Percentiles rank a stretch among this genome's conserved stretches.
Evolutionary conservation across 2,797 vertebrate species (phyloP).

Genomic region (Malacoraja senta): DNA sequence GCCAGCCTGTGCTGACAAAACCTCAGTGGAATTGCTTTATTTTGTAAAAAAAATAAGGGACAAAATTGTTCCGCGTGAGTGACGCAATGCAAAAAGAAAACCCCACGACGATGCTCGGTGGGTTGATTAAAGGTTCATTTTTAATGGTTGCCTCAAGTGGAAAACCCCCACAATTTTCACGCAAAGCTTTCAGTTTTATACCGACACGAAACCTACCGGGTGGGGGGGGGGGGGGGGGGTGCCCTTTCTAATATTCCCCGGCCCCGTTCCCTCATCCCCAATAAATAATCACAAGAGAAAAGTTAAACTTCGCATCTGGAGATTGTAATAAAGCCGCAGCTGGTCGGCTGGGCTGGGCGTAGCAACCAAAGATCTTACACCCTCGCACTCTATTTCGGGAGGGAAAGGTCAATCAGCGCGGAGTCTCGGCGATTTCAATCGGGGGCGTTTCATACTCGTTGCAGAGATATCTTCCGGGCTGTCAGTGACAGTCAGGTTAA

Average conservation of each 20-base stretch:
- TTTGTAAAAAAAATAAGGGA: not conserved
- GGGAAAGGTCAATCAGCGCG: conserved; percentile 14
- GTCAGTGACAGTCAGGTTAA: conserved; percentile 12
- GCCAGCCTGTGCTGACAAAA: not conserved
- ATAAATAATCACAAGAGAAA: not conserved
- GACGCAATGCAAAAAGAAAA: conserved; percentile 29
- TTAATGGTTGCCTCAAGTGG: conserved; percentile 8
- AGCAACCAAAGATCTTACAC: no score
- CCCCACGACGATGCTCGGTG: not conserved
- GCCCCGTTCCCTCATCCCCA: not conserved
- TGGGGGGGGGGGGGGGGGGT: not conserved
- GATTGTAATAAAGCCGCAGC: not conserved
- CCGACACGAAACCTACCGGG: not conserved
- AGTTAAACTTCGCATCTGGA: not conserved
- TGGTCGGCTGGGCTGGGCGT: not conserved
- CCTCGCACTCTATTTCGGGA: not conserved
- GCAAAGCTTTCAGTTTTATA: not conserved
- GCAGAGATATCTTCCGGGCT: not conserved
- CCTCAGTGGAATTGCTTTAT: not conserved
- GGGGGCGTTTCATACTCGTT: not conserved
- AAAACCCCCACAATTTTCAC: not conserved
- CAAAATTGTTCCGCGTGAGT: not conserved
- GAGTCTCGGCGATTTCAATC: conserved; percentile 11
- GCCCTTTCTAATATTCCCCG: not conserved
- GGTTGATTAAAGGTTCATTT: conserved; percentile 11